phyloP scores from a whole-genome alignment of 2,888 invertebrate species.

The Calephelis perditalis region DNA sequence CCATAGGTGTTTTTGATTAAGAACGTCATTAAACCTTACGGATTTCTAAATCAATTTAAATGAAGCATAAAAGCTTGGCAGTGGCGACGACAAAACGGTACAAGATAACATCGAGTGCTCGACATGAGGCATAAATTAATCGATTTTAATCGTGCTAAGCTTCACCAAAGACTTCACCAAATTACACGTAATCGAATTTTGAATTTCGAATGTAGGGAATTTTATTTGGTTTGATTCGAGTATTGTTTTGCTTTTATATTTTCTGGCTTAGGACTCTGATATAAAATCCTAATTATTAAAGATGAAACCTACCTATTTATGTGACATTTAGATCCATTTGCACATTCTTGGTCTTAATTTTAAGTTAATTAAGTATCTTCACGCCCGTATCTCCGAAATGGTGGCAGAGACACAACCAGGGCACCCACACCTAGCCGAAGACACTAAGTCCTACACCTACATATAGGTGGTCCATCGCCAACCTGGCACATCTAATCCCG shows the following conservation, averaged over 20 bases:
- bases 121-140: conserved; percentile 56
- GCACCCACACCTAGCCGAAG: too few relatives aligned
- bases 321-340: too few relatives aligned
- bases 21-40: conserved; percentile 4
- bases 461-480: too few relatives aligned
- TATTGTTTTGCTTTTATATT: conserved; percentile 10
- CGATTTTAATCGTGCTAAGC: conserved; percentile 51
- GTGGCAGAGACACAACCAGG: too few relatives aligned
- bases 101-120: conserved; percentile 46
- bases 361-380: too few relatives aligned
- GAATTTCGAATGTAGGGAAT: conserved; percentile 22
- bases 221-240: conserved; percentile 19
- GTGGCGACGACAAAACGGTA: conserved; percentile 39
- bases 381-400: too few relatives aligned
- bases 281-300: too few relatives aligned
- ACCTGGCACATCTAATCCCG: too few relatives aligned
- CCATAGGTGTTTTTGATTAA: conserved; percentile 7
- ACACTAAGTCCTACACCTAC: too few relatives aligned
- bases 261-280: too few relatives aligned
- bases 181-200: conserved; percentile 34
- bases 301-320: too few relatives aligned
- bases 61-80: conserved; percentile 27
- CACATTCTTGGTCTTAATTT: too few relatives aligned
- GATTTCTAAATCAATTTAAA: conserved; percentile 19
- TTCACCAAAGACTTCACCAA: conserved; percentile 33